A percentile compares a stretch with the other conserved stretches of the same genome.
Conservation (phyloP, 2,888 invertebrate genomes). For the Eledona agricola region DNA sequence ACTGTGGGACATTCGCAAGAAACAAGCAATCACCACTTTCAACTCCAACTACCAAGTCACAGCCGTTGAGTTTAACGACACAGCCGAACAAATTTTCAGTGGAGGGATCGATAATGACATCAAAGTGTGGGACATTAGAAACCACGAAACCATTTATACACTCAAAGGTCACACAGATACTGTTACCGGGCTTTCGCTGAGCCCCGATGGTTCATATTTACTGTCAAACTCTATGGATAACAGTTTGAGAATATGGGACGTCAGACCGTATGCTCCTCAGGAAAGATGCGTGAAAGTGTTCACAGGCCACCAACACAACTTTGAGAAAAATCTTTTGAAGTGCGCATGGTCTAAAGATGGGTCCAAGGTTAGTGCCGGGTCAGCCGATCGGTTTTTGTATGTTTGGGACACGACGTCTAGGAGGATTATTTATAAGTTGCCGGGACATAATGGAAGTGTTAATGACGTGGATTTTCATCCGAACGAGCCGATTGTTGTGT, state of each 20-base stretch:
- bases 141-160: constrained; percentile 82
- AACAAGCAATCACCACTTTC: constrained; percentile 77
- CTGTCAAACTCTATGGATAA: constrained; percentile 98
- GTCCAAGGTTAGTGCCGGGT: constrained; percentile 89
- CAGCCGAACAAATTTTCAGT: constrained; percentile 92
- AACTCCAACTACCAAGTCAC: constrained; percentile 82
- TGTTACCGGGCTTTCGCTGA: constrained; percentile 87
- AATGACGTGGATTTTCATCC: constrained; percentile 97
- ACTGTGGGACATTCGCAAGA: constrained; percentile 92
- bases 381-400: constrained; percentile 94
- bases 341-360: constrained; percentile 96
- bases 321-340: constrained; percentile 93
- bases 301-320: constrained; percentile 91
- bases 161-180: constrained; percentile 96
- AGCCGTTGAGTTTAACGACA: constrained; percentile 93
- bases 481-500: constrained; percentile 90
- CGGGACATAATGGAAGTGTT: constrained; percentile 97
- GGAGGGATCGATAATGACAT: constrained; percentile 98
- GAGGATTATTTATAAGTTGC: constrained; percentile 93
- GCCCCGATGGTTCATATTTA: constrained; percentile 87
- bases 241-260: constrained; percentile 95
- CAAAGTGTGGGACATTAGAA: constrained; percentile 97
- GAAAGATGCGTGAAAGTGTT: constrained; percentile 92
- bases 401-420: constrained; percentile 96
- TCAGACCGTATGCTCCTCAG: constrained; percentile 91